Conservation (phyloP, 2,113 vertebrate genomes). For the Corythaixoides concolor region DNA sequence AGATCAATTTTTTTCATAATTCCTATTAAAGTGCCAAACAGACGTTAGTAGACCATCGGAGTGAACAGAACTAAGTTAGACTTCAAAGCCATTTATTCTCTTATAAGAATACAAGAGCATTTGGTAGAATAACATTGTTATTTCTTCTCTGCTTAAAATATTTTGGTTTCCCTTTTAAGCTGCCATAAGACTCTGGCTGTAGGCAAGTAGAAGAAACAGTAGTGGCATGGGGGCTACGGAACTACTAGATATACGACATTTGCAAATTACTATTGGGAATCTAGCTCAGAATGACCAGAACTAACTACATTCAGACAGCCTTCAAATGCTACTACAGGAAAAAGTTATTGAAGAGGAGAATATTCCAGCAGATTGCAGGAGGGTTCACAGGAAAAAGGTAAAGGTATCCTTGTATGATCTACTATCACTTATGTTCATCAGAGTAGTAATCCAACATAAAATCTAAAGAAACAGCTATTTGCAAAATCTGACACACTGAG, state of each 20-base stretch:
- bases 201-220: neutral
- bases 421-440: neutral
- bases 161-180: neutral
- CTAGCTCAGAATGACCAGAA: neutral
- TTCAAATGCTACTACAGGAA: neutral
- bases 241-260: neutral
- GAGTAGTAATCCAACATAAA: neutral
- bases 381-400: neutral
- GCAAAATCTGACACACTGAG: neutral
- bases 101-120: neutral
- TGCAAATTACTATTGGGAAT: neutral
- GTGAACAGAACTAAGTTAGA: neutral
- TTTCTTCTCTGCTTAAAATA: neutral
- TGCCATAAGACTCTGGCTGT: neutral
- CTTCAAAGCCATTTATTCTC: neutral
- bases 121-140: neutral
- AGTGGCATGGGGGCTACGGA: neutral
- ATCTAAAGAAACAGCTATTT: neutral
- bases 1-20: constrained; percentile 40
- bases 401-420: neutral
- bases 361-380: neutral
- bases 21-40: constrained; percentile 59
- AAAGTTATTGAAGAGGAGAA: neutral
- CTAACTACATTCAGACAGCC: neutral
- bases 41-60: constrained; percentile 9